Evolutionary conservation across 2,888 invertebrate genomes (phyloP).

Genomic region (Coelopa pilipes): DNA sequence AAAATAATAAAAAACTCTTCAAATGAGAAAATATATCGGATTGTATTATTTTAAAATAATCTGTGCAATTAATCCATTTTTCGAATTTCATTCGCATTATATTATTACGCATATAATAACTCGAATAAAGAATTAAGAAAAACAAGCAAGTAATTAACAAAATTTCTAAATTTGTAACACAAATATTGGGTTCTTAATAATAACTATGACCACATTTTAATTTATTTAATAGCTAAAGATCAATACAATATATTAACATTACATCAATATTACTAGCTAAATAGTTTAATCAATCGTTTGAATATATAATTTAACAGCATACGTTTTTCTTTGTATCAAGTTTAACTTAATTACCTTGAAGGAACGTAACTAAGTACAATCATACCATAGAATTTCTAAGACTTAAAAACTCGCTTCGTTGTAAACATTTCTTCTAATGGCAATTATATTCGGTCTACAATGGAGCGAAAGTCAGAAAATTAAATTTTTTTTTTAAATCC

Average conservation of each 20-base stretch:
- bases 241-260: background rate
- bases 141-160: too few species aligned
- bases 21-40: too few species aligned
- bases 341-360: background rate
- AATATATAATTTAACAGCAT: background rate
- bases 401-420: background rate
- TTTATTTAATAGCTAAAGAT: background rate
- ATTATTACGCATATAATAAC: too few species aligned
- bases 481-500: background rate
- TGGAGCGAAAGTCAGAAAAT: background rate
- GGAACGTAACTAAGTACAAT: background rate
- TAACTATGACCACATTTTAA: background rate
- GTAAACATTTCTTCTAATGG: too few species aligned
- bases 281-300: background rate
- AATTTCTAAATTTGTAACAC: too few species aligned
- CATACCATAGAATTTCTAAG: background rate
- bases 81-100: too few species aligned
- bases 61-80: too few species aligned
- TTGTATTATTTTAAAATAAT: too few species aligned
- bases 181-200: background rate
- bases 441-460: background rate
- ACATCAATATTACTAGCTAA: background rate
- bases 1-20: too few species aligned
- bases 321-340: background rate
- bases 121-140: too few species aligned